Evolutionary conservation across 2,888 invertebrate species (phyloP), one percentile per base, ranked within the genome.

Genomic region (Abscondita cerata): DNA sequence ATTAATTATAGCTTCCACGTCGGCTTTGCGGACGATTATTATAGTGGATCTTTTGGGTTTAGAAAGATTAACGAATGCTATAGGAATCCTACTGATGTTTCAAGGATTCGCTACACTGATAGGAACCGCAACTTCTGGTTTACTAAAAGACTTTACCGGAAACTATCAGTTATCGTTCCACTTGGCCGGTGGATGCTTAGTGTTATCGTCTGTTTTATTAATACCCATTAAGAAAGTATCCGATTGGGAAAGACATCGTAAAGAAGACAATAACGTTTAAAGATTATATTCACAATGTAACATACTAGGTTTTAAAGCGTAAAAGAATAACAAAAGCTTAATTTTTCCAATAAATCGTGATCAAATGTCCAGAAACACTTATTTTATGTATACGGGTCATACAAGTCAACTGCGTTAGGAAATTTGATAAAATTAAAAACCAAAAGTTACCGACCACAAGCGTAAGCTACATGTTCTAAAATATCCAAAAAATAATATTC

Each of bases 11-110:
- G 96, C 96, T 19, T 93, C 93, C 70, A 96, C 96, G 77, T 93
- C 95, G 8, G 93, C 96, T 0, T 83, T 96, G 38, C 88, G 96
- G 52, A 95, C 96, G 1, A 92, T 96, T 65, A 86, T 97, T 59
- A 70, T 71, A 16, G 71, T 70, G 2, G 64, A 71, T 36, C 53
- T 69, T 64, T 33, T 70, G 31, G 70, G 71, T 13, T 51, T 71
- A 31, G 67, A 69, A 31, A 66, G 67, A 20, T 46, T 71, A 44
- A 70, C 68, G 5, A 71, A 71, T 34, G 71, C 68, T 12, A 64
- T 71, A 1, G 71, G 71, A 18, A 64, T 71, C 38, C 54, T 68
- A 2, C 52, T 70, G 25, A 41, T 71, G 59, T 68, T 70, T 40
- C 71, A 71, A 64, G 71, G 71, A 1, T 38, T 66, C 13, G 71